Percentiles rank a stretch among this genome's conserved stretches.
phyloP scores from a whole-genome alignment of 2,797 vertebrate genomes.

The Triplophysa yarkandensis region DNA sequence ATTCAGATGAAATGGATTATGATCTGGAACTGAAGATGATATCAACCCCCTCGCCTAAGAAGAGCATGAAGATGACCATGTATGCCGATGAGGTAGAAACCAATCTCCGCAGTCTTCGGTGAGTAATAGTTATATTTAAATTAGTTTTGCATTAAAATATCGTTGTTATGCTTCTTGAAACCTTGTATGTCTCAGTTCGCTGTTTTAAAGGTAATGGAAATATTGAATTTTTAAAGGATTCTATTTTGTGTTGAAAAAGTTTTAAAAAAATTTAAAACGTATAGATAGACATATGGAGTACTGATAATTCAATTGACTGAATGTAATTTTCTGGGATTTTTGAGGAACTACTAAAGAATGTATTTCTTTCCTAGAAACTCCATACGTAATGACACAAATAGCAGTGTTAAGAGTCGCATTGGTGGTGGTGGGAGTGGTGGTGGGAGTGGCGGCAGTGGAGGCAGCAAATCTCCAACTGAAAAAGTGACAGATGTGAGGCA shows the following conservation, averaged over 20 bases:
- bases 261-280: too few species aligned
- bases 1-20: constrained; percentile 98
- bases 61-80: constrained; percentile 99
- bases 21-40: constrained; percentile 99
- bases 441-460: constrained; percentile 16
- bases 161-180: neutral
- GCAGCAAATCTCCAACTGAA: constrained; percentile 76
- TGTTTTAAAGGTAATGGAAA: too few species aligned
- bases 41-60: constrained; percentile 94
- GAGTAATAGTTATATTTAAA: constrained; percentile 38
- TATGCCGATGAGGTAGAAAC: constrained; percentile 95
- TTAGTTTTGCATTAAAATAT: neutral
- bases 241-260: too few species aligned
- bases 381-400: constrained; percentile 76
- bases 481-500: constrained; percentile 90
- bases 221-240: too few species aligned
- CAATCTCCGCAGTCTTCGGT: constrained; percentile 91
- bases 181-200: too few species aligned
- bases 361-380: constrained; percentile 83
- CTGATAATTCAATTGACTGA: too few species aligned
- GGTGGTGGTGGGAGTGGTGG: constrained; percentile 70
- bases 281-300: too few species aligned
- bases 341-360: too few species aligned
- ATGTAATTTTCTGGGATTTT: too few species aligned
- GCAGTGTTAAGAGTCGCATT: constrained; percentile 83